Percentiles rank a stretch among this genome's conserved stretches.
These are phyloP conservation scores for Mesoligia furuncula DNA, from an alignment of 2,888 invertebrate genomes.

Conservation along the genomic window DNA sequence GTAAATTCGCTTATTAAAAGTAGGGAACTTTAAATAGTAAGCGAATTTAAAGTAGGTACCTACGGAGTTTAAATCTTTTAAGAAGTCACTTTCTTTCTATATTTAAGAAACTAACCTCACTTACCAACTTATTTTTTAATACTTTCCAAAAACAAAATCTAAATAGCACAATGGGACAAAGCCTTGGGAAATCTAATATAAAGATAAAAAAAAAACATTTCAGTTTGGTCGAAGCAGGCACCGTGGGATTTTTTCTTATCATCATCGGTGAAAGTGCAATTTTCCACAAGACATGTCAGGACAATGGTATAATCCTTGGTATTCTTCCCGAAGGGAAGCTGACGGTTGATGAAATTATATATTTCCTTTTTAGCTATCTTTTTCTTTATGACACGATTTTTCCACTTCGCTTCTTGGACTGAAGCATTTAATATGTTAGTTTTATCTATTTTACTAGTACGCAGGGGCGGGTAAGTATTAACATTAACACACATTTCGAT, in stretches of 20 bases:
- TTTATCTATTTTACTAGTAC: not conserved
- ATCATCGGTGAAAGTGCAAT: slow-evolving; percentile 4
- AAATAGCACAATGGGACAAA: not conserved
- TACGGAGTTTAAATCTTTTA: not conserved
- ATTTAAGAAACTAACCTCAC: not conserved
- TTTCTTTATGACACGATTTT: not conserved
- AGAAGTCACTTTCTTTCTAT: not conserved
- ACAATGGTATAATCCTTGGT: not conserved
- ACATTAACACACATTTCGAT: not conserved
- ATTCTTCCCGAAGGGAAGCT: not conserved
- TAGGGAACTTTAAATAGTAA: no score
- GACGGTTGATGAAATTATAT: not conserved
- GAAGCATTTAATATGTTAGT: not conserved
- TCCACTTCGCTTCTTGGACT: not conserved
- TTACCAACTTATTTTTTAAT: not conserved
- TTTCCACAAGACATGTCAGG: slow-evolving; percentile 2
- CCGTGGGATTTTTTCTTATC: not conserved
- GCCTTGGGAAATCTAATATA: not conserved
- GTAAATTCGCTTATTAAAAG: no score
- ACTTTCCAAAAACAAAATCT: not conserved
- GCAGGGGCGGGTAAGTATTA: no score
- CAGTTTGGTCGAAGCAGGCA: not conserved
- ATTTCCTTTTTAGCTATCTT: not conserved
- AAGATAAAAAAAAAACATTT: not conserved
- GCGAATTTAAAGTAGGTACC: not conserved